A percentile compares a stretch with the other conserved stretches of the same genome.
These are phyloP conservation scores for Temnopleurus reevesii DNA, from an alignment of 53 echinoderm and acorn worm species.

Conservation along the genomic window DNA sequence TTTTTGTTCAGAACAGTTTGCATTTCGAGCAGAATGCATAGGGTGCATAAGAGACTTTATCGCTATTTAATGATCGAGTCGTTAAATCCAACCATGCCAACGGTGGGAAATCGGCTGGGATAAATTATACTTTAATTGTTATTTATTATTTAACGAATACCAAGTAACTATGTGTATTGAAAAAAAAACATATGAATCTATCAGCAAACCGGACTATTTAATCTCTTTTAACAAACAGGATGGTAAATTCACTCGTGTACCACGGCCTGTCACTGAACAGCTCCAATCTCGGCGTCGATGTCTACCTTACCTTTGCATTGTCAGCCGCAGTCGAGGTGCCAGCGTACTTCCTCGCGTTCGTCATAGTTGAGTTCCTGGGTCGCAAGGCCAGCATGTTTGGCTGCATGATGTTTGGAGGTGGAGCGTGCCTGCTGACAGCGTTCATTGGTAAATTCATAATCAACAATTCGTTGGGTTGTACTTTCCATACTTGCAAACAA, in stretches of 20 bases:
- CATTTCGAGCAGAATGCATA: too few relatives aligned
- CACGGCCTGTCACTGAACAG: conserved; percentile 66
- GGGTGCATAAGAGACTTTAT: too few relatives aligned
- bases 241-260: conserved; percentile 65
- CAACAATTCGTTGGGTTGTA: too few relatives aligned
- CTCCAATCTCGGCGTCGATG: conserved; percentile 56
- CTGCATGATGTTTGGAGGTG: conserved; percentile 59
- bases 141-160: too few relatives aligned
- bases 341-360: conserved; percentile 61
- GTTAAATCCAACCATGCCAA: too few relatives aligned
- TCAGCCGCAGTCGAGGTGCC: conserved; percentile 66
- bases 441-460: conserved; percentile 53
- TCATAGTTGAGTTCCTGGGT: conserved; percentile 63
- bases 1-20: too few relatives aligned
- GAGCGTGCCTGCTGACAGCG: conserved; percentile 59
- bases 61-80: too few relatives aligned
- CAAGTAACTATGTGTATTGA: too few relatives aligned
- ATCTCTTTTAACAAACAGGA: neutral
- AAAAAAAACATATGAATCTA: too few relatives aligned
- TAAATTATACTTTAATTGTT: too few relatives aligned
- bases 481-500: too few relatives aligned
- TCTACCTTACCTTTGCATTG: conserved; percentile 58
- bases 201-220: neutral
- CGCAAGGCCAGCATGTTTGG: conserved; percentile 31
- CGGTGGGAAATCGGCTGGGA: too few relatives aligned